Percentiles rank a stretch among this genome's conserved stretches.
Conservation (phyloP, 2,113 vertebrate species). For the Carassius carassius region DNA sequence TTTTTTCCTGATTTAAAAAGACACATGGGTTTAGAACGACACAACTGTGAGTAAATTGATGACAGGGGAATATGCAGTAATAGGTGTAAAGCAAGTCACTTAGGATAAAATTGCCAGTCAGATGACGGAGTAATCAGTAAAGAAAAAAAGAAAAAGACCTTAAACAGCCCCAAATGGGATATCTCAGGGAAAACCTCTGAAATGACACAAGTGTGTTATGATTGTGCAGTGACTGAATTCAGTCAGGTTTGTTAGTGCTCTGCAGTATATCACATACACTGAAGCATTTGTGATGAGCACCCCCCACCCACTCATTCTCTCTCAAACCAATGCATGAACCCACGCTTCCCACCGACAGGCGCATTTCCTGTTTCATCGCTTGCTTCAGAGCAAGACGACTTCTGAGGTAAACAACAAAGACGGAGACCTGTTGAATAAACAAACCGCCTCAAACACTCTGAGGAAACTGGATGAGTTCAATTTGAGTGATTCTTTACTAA, state of each 20-base stretch:
- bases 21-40: background rate
- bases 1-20: too few relatives aligned
- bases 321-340: conserved; percentile 45
- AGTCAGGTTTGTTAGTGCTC: background rate
- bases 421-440: conserved; percentile 15
- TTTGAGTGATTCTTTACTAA: background rate
- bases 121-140: conserved; percentile 6
- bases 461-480: background rate
- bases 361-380: conserved; percentile 38
- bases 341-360: conserved; percentile 40
- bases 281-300: conserved; percentile 19
- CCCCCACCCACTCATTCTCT: conserved; percentile 30
- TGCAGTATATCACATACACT: background rate
- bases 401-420: conserved; percentile 25
- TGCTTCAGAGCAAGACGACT: conserved; percentile 44
- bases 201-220: background rate
- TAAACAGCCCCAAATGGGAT: background rate
- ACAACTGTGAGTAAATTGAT: background rate
- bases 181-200: background rate
- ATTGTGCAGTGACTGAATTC: background rate
- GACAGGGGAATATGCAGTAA: background rate
- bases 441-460: conserved; percentile 8
- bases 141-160: background rate
- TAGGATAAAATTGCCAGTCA: background rate
- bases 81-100: background rate